Evolutionary conservation across 2,888 invertebrate genomes (phyloP).

Genomic region (Lutraria lutraria): DNA sequence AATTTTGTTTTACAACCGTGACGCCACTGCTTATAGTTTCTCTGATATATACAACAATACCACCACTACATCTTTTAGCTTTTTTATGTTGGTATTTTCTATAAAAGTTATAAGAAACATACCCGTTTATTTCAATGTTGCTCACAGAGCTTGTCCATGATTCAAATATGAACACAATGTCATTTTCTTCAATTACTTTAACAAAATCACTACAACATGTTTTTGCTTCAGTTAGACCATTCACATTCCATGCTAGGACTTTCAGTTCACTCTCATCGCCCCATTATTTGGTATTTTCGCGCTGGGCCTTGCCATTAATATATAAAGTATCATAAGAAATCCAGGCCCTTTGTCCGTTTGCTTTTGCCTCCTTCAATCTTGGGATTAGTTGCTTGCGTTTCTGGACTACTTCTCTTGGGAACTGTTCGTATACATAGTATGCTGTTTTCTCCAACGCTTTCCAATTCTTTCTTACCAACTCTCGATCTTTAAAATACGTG

Average conservation of each 20-base stretch:
- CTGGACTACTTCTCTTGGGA: too few relatives aligned
- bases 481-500: too few relatives aligned
- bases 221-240: slow-evolving; percentile 29
- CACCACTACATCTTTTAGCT: slow-evolving; percentile 34
- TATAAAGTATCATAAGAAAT: too few relatives aligned
- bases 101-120: slow-evolving; percentile 27
- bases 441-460: too few relatives aligned
- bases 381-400: too few relatives aligned
- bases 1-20: slow-evolving; percentile 31
- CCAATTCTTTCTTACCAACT: too few relatives aligned
- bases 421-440: too few relatives aligned
- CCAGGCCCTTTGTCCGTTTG: too few relatives aligned
- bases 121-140: not conserved
- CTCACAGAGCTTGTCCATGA: slow-evolving; percentile 23
- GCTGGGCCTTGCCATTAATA: too few relatives aligned
- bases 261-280: too few relatives aligned
- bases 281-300: too few relatives aligned
- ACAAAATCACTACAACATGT: slow-evolving; percentile 2
- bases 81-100: slow-evolving; percentile 18
- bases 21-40: slow-evolving; percentile 32
- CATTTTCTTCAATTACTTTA: slow-evolving; percentile 1
- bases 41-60: slow-evolving; percentile 33
- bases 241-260: slow-evolving; percentile 39
- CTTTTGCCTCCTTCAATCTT: too few relatives aligned
- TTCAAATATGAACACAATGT: slow-evolving; percentile 38